Evolutionary conservation across 2,888 invertebrate species (phyloP).

Genomic region (Parnassius apollo): DNA sequence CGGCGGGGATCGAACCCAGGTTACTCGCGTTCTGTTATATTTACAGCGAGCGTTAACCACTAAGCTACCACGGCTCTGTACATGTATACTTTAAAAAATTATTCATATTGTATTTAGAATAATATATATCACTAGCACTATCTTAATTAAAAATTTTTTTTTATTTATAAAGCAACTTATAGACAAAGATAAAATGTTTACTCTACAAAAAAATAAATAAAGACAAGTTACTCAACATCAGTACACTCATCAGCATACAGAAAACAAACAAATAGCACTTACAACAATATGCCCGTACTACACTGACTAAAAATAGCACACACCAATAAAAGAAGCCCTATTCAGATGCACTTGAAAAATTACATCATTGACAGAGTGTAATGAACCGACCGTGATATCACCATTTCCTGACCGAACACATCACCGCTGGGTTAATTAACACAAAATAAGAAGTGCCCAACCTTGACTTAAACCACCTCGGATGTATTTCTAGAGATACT

Average conservation of each 20-base stretch:
- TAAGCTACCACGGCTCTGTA: no score
- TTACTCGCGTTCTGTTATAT: no score
- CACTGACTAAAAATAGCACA: slow-evolving; percentile 68
- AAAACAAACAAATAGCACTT: slow-evolving; percentile 62
- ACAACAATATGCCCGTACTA: slow-evolving; percentile 46
- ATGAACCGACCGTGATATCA: slow-evolving; percentile 66
- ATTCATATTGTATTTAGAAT: no score
- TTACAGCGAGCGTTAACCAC: no score
- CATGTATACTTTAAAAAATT: no score
- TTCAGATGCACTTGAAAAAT: slow-evolving; percentile 35
- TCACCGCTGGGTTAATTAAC: slow-evolving; percentile 49
- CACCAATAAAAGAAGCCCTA: slow-evolving; percentile 49
- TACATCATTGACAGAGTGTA: slow-evolving; percentile 50
- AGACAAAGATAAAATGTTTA: no score
- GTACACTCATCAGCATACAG: slow-evolving; percentile 78
- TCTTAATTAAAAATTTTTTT: no score
- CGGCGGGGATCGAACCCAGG: no score
- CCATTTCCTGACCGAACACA: slow-evolving; percentile 54
- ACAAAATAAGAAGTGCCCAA: slow-evolving; percentile 39
- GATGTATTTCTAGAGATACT: slow-evolving; percentile 34
- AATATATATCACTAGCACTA: no score
- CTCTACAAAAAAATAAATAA: no score
- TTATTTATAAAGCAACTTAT: no score
- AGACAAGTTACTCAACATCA: background rate
- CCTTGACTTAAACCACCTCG: slow-evolving; percentile 41